These are phyloP conservation scores for Seriola rivoliana DNA, from an alignment of 2,113 vertebrate species.

Conservation along the genomic window DNA sequence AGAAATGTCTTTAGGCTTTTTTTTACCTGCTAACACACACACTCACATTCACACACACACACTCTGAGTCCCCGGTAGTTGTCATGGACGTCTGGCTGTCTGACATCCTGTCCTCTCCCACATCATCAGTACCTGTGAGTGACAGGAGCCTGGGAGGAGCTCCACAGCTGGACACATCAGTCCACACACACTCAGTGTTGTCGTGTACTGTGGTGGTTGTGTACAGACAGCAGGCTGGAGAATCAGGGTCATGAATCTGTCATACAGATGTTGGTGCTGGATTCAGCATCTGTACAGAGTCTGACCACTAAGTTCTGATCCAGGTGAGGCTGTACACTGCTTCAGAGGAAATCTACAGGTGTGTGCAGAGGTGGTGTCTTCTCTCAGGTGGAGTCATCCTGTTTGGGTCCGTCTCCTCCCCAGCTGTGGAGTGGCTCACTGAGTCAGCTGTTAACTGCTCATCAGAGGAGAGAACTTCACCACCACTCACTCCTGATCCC, in stretches of 20 bases:
- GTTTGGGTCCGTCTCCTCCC: not conserved
- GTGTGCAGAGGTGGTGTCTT: no score
- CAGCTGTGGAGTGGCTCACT: not conserved
- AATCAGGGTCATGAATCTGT: not conserved
- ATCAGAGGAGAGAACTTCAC: not conserved
- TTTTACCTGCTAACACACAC: slow-evolving; percentile 46
- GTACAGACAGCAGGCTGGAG: not conserved
- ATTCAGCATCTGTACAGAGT: not conserved
- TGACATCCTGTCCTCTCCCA: slow-evolving; percentile 38
- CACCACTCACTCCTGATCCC: not conserved
- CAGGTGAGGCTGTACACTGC: not conserved
- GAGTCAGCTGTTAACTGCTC: not conserved
- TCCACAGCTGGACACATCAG: not conserved
- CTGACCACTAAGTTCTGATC: not conserved
- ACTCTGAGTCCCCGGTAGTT: slow-evolving; percentile 55
- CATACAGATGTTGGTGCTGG: not conserved
- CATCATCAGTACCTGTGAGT: slow-evolving; percentile 19
- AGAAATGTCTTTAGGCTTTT: slow-evolving; percentile 74
- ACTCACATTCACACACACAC: slow-evolving; percentile 22
- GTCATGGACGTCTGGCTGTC: slow-evolving; percentile 59
- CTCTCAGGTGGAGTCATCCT: not conserved
- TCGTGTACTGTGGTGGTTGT: slow-evolving; percentile 21
- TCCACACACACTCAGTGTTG: not conserved
- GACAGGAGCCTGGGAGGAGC: slow-evolving; percentile 21
- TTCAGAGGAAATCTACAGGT: no score